Percentiles rank a stretch among this genome's conserved stretches.
These are phyloP conservation scores for Ophion obscuratus DNA, from an alignment of 2,888 invertebrate species.

Conservation along the genomic window DNA sequence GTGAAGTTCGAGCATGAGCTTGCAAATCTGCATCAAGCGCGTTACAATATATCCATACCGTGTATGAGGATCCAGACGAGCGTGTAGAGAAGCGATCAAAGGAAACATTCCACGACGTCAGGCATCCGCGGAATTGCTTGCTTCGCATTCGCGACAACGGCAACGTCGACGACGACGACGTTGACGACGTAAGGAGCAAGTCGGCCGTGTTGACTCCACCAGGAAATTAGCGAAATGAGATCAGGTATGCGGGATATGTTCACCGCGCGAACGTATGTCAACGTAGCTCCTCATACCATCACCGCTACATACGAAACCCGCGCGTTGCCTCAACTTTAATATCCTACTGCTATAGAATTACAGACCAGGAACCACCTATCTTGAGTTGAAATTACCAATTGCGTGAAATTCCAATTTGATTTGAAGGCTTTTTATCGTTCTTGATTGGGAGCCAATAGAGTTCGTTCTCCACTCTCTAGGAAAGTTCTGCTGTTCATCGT, in stretches of 20 bases:
- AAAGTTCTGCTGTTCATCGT: too few relatives aligned
- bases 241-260: conserved; percentile 17
- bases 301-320: too few relatives aligned
- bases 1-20: not conserved
- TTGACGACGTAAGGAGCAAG: conserved; percentile 61
- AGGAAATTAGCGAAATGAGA: conserved; percentile 73
- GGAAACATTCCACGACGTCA: conserved; percentile 75
- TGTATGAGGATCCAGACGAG: not conserved
- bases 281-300: conserved; percentile 17
- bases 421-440: too few relatives aligned
- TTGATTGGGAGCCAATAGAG: too few relatives aligned
- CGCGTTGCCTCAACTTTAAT: too few relatives aligned
- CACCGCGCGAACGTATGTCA: conserved; percentile 40
- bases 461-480: too few relatives aligned
- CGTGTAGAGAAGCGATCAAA: conserved; percentile 73
- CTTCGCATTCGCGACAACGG: conserved; percentile 62
- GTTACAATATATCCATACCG: not conserved
- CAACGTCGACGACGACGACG: conserved; percentile 34
- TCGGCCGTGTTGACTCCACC: conserved; percentile 72
- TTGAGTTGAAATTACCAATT: too few relatives aligned
- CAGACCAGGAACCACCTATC: too few relatives aligned
- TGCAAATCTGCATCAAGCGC: not conserved
- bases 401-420: too few relatives aligned
- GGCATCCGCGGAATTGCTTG: conserved; percentile 77
- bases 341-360: too few relatives aligned